phyloP scores from a whole-genome alignment of 1,140 invertebrate genomes.

The Orchestia grillus region DNA sequence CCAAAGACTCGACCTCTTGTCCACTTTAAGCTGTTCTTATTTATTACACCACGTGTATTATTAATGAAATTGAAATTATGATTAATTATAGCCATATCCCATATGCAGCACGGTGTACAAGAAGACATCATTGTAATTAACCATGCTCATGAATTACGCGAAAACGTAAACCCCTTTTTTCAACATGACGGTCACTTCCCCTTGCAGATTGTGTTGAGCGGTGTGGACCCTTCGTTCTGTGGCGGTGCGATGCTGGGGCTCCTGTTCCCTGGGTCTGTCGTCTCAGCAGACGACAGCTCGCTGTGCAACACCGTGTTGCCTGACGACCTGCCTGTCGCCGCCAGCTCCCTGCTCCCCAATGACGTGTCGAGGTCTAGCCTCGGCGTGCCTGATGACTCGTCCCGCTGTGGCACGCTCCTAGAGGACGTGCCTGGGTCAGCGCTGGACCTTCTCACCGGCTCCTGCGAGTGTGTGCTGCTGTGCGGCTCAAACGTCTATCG shows the following conservation, averaged over 20 bases:
- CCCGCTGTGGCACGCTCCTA: not conserved
- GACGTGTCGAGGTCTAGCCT: not conserved
- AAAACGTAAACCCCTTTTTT: not conserved
- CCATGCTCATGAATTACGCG: not conserved
- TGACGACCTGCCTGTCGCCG: not conserved
- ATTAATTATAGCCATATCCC: not conserved
- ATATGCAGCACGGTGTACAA: no score
- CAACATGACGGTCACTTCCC: not conserved
- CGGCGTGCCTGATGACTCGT: not conserved
- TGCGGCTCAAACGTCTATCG: constrained; percentile 37
- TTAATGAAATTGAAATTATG: no score
- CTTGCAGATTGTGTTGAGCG: not conserved
- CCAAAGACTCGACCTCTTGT: not conserved
- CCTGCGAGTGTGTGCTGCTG: not conserved
- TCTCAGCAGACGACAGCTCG: not conserved
- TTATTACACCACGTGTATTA: no score
- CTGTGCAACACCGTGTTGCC: not conserved
- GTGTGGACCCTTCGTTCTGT: constrained; percentile 20
- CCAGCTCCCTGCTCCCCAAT: not conserved
- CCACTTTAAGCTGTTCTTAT: no score
- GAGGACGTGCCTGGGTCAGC: not conserved
- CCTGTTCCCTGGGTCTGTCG: not conserved
- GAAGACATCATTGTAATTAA: not conserved
- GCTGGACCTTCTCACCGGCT: not conserved
- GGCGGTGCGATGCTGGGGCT: constrained; percentile 16